Conservation (phyloP, 1,140 invertebrate genomes). For the Radopholus similis region DNA sequence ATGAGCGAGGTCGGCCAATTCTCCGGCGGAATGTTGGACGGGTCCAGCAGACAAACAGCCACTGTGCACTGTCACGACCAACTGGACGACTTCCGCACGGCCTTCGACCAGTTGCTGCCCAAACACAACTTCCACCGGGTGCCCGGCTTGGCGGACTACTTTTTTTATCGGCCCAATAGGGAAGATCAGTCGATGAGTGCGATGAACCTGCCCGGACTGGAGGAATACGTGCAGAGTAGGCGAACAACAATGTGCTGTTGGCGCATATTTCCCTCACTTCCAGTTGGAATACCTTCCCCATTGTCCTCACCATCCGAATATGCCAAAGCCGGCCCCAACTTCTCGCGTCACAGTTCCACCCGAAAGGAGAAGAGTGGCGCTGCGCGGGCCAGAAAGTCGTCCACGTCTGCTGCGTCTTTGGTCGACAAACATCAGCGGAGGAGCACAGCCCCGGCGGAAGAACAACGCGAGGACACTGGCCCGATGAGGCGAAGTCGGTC, state of each 20-base stretch:
- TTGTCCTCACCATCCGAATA: too few species aligned
- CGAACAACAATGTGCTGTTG: background rate
- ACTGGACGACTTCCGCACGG: conserved; percentile 27
- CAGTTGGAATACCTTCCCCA: too few species aligned
- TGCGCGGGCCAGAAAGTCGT: too few species aligned
- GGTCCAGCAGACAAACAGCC: too few species aligned
- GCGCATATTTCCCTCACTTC: too few species aligned
- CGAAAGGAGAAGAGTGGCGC: background rate
- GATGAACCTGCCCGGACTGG: background rate
- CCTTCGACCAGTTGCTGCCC: conserved; percentile 32
- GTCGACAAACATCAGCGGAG: background rate
- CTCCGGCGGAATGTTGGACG: background rate
- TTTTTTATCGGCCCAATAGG: conserved; percentile 43
- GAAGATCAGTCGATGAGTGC: background rate
- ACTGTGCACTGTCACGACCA: conserved; percentile 20
- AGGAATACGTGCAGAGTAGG: background rate
- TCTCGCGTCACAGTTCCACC: background rate
- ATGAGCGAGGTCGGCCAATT: background rate
- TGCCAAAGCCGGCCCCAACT: background rate
- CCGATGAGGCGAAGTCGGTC: background rate
- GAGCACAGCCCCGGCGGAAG: background rate
- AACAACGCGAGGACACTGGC: background rate
- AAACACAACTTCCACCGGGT: conserved; percentile 30
- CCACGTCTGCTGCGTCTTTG: background rate
- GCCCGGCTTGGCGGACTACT: conserved; percentile 35